Conservation (phyloP, 1,140 invertebrate genomes). For the Phymorhynchus buccinoides region DNA sequence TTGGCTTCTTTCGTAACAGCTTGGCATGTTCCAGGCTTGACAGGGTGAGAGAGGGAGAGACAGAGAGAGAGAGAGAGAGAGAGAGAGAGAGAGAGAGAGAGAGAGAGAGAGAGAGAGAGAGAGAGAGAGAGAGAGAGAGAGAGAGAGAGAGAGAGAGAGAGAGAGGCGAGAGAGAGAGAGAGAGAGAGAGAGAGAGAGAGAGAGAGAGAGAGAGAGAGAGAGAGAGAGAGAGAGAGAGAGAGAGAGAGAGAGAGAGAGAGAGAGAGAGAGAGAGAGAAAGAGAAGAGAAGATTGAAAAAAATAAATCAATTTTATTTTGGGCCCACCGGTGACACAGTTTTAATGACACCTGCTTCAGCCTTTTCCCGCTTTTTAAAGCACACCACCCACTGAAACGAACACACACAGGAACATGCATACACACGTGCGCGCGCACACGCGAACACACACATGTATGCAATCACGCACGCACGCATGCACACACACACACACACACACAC, state of each 20-base stretch:
- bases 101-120: background rate
- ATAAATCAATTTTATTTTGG: background rate
- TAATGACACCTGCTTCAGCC: too few species aligned
- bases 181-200: too few species aligned
- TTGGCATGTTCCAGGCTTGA: too few species aligned
- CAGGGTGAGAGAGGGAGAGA: background rate
- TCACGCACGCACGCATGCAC: background rate
- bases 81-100: background rate
- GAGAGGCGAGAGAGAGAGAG: background rate
- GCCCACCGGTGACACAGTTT: too few species aligned
- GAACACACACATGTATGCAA: background rate
- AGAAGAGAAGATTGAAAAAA: background rate
- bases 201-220: too few species aligned
- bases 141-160: background rate
- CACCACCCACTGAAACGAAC: background rate
- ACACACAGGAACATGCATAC: background rate
- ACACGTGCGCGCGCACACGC: background rate
- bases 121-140: background rate
- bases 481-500: conserved; percentile 6
- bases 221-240: background rate
- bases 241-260: background rate
- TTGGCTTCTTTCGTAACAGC: background rate
- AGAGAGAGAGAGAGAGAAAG: background rate
- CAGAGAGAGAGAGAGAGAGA: background rate
- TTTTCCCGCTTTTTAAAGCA: too few species aligned